phyloP scores from a whole-genome alignment of 1,140 invertebrate species.

The Drosophila yakuba region DNA sequence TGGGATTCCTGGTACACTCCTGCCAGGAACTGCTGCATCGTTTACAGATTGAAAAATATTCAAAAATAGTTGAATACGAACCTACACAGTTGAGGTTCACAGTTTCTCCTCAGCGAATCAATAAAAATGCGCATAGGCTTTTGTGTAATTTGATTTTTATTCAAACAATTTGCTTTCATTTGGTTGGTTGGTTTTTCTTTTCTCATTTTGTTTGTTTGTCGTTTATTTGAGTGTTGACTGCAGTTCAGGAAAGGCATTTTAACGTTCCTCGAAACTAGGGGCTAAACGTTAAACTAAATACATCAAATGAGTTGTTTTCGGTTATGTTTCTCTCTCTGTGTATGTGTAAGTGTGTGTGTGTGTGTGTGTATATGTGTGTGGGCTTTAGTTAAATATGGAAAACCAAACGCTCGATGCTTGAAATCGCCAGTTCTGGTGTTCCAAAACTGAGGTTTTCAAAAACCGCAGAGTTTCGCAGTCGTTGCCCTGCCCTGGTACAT shows the following conservation, averaged over 20 bases:
- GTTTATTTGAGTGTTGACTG: constrained; percentile 37
- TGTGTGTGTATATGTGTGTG: background rate
- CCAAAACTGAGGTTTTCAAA: background rate
- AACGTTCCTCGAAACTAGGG: constrained; percentile 18
- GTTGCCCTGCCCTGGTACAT: background rate
- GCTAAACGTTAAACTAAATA: constrained; percentile 46
- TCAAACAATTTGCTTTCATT: constrained; percentile 70
- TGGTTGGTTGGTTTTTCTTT: constrained; percentile 47
- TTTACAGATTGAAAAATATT: background rate
- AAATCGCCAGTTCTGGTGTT: background rate
- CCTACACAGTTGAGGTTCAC: background rate
- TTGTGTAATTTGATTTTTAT: constrained; percentile 59
- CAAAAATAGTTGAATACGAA: background rate
- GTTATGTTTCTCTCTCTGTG: background rate
- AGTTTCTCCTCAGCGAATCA: background rate
- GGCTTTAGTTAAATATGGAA: background rate
- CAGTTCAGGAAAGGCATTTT: constrained; percentile 22
- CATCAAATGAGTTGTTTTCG: constrained; percentile 28
- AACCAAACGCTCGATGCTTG: background rate
- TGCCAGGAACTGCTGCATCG: constrained; percentile 6
- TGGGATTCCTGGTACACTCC: constrained; percentile 49
- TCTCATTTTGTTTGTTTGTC: constrained; percentile 12
- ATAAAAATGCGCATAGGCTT: constrained; percentile 11
- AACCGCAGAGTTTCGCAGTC: background rate
- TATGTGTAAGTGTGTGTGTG: background rate